Conservation (phyloP, 1,140 invertebrate species). For the Globodera ellingtonae region DNA sequence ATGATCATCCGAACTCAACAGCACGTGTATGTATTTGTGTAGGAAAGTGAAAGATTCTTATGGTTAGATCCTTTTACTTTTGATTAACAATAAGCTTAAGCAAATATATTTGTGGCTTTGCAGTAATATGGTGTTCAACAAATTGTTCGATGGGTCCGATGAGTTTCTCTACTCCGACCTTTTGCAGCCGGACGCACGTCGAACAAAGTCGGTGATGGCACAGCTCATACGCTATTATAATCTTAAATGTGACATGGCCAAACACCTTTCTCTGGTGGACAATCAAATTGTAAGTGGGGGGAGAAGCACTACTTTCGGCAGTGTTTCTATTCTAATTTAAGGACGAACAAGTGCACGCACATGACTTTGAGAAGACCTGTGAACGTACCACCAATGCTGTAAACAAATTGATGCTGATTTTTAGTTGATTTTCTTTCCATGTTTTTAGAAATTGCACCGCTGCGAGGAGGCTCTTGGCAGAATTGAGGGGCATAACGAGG, state of each 20-base stretch:
- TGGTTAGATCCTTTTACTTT: neutral
- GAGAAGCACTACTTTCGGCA: neutral
- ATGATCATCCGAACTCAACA: constrained; percentile 23
- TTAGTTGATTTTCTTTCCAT: neutral
- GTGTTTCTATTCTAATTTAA: constrained; percentile 13
- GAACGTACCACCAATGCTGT: constrained; percentile 10
- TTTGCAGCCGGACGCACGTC: constrained; percentile 22
- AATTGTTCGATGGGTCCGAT: constrained; percentile 26
- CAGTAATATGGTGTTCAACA: constrained; percentile 31
- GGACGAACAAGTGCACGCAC: constrained; percentile 17
- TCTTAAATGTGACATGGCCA: constrained; percentile 28
- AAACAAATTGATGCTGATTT: neutral
- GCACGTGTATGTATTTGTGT: constrained; percentile 20
- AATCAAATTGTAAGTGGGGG: constrained; percentile 32
- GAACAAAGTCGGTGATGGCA: constrained; percentile 8
- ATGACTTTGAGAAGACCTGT: constrained; percentile 25
- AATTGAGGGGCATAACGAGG: neutral
- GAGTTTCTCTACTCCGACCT: constrained; percentile 35
- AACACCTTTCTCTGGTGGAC: constrained; percentile 11
- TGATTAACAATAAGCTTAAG: neutral
- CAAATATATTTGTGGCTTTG: neutral
- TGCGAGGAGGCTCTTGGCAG: neutral
- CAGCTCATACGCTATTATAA: constrained; percentile 35
- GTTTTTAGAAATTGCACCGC: neutral
- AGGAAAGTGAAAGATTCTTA: neutral